phyloP scores from a whole-genome alignment of 2,797 vertebrate species.

The Enteromius trimaculatus region DNA sequence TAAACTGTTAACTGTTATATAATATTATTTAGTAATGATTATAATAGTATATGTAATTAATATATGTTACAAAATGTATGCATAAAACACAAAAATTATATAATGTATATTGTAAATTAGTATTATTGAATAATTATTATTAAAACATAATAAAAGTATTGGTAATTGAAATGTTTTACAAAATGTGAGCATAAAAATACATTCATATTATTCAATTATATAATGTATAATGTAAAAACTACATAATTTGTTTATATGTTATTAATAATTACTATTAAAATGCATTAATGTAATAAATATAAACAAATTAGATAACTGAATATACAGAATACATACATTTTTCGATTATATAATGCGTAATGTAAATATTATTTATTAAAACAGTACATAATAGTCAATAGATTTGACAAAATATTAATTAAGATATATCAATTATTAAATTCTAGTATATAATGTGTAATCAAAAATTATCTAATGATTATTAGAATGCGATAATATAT shows the following conservation, averaged over 20 bases:
- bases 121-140: not conserved
- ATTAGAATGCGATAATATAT: not conserved
- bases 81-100: not conserved
- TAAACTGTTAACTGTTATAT: not conserved
- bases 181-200: not conserved
- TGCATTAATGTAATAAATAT: not conserved
- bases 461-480: not conserved
- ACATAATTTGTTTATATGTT: not conserved
- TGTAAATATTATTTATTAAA: too few relatives aligned
- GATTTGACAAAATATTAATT: not conserved
- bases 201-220: not conserved
- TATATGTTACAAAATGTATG: not conserved
- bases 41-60: not conserved
- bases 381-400: too few relatives aligned
- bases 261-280: not conserved
- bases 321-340: not conserved
- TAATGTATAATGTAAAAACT: not conserved
- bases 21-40: not conserved
- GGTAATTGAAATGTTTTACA: not conserved
- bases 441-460: not conserved
- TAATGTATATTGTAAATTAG: not conserved
- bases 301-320: not conserved
- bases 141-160: not conserved
- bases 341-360: too few relatives aligned
- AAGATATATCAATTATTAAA: not conserved